These are phyloP conservation scores for Ara ararauna DNA, from an alignment of 2,797 vertebrate genomes.

Conservation along the genomic window DNA sequence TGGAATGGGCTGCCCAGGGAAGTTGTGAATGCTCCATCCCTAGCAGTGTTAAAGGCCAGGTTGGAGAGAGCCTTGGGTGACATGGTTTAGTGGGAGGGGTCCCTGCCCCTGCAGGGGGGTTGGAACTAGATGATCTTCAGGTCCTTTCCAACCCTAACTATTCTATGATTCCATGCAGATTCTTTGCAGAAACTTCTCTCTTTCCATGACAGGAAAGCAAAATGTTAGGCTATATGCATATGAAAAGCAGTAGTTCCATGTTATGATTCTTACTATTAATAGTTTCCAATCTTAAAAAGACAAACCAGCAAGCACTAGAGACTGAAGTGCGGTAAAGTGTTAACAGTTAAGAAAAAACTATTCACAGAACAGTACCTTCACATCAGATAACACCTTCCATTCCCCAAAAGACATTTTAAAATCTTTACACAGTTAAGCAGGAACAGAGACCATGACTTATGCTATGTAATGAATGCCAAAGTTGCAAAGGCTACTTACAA, in stretches of 20 bases:
- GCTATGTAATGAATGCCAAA: neutral
- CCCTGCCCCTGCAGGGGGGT: no score
- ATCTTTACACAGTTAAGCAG: neutral
- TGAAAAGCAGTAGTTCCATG: neutral
- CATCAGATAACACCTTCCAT: neutral
- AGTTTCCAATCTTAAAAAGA: neutral
- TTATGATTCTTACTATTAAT: neutral
- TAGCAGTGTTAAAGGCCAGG: no score
- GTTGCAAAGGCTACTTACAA: constrained; percentile 84
- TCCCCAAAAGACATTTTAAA: neutral
- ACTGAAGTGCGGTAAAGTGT: neutral
- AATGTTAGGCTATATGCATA: neutral
- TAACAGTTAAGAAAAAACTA: neutral
- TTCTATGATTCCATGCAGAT: neutral
- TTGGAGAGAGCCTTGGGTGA: no score
- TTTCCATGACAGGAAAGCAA: neutral
- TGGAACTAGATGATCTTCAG: no score
- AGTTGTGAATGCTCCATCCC: no score
- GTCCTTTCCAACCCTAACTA: no score
- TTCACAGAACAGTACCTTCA: neutral
- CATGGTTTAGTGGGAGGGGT: no score
- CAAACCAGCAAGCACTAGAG: neutral
- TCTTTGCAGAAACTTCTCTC: neutral
- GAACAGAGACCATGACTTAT: neutral
- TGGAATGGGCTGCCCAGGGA: no score